Percentiles rank a stretch among this genome's conserved stretches.
Conservation (phyloP, 1,140 invertebrate genomes). For the Trissolcus basalis region DNA sequence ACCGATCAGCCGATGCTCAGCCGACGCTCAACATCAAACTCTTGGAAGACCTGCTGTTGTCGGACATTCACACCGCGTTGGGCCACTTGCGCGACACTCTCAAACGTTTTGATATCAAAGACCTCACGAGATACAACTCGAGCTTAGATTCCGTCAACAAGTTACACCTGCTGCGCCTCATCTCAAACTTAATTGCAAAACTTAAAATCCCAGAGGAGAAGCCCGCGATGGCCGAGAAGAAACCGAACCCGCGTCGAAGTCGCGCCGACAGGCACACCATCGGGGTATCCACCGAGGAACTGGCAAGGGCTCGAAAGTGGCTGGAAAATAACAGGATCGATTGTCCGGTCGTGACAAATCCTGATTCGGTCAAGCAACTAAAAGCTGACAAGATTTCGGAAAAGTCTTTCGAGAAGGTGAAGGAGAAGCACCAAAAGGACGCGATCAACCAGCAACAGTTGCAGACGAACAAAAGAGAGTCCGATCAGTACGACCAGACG, state of each 20-base stretch:
- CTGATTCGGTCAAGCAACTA: too few relatives aligned
- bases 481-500: constrained; percentile 22
- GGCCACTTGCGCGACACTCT: constrained; percentile 84
- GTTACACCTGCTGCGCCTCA: constrained; percentile 82
- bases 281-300: constrained; percentile 86
- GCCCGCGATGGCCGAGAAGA: constrained; percentile 26
- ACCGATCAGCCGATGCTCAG: constrained; percentile 53
- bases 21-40: constrained; percentile 67
- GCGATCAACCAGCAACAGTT: constrained; percentile 73
- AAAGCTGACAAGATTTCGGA: constrained; percentile 4
- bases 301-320: constrained; percentile 83
- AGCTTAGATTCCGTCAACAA: constrained; percentile 76
- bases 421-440: constrained; percentile 72
- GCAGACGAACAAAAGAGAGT: constrained; percentile 65
- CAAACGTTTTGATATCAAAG: constrained; percentile 76
- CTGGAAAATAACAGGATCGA: constrained; percentile 75
- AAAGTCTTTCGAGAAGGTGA: constrained; percentile 34
- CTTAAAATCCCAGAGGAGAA: constrained; percentile 76
- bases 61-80: constrained; percentile 87
- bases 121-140: constrained; percentile 74
- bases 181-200: constrained; percentile 84
- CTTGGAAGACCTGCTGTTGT: constrained; percentile 78
- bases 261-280: constrained; percentile 84
- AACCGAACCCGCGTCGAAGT: constrained; percentile 69
- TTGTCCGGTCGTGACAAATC: too few relatives aligned